Conservation (phyloP, 2,113 vertebrate genomes). For the Lanius ludovicianus region DNA sequence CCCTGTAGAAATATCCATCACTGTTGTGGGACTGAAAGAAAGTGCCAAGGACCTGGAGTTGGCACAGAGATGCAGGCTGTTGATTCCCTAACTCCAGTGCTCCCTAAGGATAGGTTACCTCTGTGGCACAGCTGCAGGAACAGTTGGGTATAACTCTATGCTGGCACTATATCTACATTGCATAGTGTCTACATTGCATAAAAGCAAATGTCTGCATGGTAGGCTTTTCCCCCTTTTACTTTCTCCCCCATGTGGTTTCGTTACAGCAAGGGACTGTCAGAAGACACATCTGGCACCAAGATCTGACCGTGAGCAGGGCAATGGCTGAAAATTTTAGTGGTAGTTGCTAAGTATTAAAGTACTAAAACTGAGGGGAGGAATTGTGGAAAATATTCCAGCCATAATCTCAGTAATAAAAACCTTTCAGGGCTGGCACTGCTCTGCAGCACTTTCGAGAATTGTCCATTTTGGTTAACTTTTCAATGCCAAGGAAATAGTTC, state of each 20-base stretch:
- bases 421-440: neutral
- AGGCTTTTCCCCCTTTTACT: neutral
- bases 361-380: neutral
- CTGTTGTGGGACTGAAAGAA: neutral
- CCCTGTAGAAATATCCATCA: neutral
- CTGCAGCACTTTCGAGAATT: neutral
- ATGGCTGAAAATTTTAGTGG: neutral
- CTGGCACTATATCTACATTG: accelerated
- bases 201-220: neutral
- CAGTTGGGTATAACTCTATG: accelerated
- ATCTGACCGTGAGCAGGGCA: neutral
- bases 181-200: neutral
- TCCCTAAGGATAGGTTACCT: neutral
- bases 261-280: neutral
- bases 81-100: neutral
- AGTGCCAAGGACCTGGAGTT: accelerated
- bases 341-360: neutral
- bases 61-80: accelerated
- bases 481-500: neutral
- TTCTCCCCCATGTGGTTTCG: neutral
- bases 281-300: neutral
- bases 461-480: neutral
- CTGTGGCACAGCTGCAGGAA: neutral
- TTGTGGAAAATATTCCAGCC: constrained; percentile 19
- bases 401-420: neutral